Conservation (phyloP, 1,140 invertebrate species). For the Ylistrum balloti region DNA sequence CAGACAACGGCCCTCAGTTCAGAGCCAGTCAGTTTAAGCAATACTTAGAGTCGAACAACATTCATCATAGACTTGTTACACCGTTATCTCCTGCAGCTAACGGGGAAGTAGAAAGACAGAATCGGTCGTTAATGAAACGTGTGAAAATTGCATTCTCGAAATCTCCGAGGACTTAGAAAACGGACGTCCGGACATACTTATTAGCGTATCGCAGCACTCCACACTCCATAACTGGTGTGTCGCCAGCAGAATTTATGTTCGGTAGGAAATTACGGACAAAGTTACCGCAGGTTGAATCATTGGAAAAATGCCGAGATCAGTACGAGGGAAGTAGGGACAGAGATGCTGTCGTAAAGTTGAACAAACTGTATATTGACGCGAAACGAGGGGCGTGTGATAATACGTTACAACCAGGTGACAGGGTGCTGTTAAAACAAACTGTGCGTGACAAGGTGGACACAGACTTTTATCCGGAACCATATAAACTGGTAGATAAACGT, state of each 20-base stretch:
- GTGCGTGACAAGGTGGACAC: constrained; percentile 58
- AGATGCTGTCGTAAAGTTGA: constrained; percentile 43
- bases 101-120: constrained; percentile 65
- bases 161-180: constrained; percentile 59
- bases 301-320: constrained; percentile 9
- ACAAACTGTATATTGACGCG: constrained; percentile 58
- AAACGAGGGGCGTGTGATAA: constrained; percentile 55
- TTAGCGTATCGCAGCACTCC: constrained; percentile 62
- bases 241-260: constrained; percentile 62
- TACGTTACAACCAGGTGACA: constrained; percentile 46
- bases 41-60: constrained; percentile 46
- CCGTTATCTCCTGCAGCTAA: constrained; percentile 67
- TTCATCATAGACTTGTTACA: constrained; percentile 52
- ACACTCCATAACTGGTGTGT: constrained; percentile 59
- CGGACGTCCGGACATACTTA: constrained; percentile 60
- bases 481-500: constrained; percentile 50
- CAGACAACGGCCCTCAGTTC: constrained; percentile 65
- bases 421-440: constrained; percentile 55
- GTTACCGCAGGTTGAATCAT: constrained; percentile 51
- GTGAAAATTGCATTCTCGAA: constrained; percentile 62
- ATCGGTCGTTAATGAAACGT: constrained; percentile 63
- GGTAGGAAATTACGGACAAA: constrained; percentile 59
- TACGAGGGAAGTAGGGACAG: constrained; percentile 44
- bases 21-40: constrained; percentile 46
- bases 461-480: constrained; percentile 49